phyloP scores from a whole-genome alignment of 2,888 invertebrate genomes.

The Dyspetes luteomarginatus region DNA sequence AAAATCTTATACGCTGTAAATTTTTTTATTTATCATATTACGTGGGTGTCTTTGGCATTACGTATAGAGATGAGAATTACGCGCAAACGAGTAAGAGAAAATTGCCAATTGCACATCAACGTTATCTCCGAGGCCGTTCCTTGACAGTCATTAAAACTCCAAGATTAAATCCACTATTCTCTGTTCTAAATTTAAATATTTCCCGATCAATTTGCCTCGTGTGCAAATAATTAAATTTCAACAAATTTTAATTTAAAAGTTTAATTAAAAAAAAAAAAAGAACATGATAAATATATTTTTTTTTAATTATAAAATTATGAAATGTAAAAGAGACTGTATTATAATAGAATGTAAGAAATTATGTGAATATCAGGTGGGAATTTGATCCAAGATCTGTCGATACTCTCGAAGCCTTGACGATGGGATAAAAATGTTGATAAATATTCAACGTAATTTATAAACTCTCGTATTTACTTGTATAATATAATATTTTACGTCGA shows the following conservation, averaged over 20 bases:
- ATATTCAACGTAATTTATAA: background rate
- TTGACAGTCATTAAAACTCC: background rate
- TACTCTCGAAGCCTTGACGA: background rate
- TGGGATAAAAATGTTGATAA: background rate
- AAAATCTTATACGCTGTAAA: background rate
- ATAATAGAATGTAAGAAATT: constrained; percentile 47
- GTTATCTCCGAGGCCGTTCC: constrained; percentile 6
- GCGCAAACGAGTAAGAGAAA: background rate
- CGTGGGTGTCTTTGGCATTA: constrained; percentile 6
- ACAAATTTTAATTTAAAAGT: too few relatives aligned
- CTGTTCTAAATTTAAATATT: too few relatives aligned
- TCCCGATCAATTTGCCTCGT: background rate
- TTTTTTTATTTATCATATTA: background rate
- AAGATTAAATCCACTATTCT: constrained; percentile 5
- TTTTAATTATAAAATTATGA: background rate
- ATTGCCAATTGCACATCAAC: background rate
- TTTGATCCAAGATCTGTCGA: background rate
- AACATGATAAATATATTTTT: background rate
- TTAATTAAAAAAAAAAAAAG: too few relatives aligned
- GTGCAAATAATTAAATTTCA: too few relatives aligned
- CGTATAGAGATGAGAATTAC: background rate
- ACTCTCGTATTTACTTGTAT: background rate
- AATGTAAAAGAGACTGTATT: constrained; percentile 50
- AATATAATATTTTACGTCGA: background rate
- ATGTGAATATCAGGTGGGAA: background rate